A percentile compares a stretch with the other conserved stretches of the same genome.
Evolutionary conservation across 2,113 vertebrate genomes (phyloP).

Genomic region (Rhadina sibilatrix): DNA sequence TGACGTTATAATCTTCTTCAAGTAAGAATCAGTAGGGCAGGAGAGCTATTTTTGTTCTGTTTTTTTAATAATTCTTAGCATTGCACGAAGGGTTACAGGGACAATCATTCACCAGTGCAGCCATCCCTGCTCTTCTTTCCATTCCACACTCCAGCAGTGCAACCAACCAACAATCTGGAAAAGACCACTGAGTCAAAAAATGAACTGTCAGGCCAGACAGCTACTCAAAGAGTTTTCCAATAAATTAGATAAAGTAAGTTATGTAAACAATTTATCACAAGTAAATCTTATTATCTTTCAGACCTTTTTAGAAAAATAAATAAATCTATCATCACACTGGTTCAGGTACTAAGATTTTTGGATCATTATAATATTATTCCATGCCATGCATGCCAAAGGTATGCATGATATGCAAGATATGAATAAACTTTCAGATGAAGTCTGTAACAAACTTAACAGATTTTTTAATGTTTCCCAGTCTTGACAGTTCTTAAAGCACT

Average conservation of each 20-base stretch:
- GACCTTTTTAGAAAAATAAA: not conserved
- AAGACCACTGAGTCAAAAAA: not conserved
- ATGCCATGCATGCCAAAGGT: not conserved
- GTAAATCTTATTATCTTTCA: not conserved
- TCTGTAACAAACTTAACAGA: not conserved
- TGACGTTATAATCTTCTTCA: not conserved
- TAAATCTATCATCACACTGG: not conserved
- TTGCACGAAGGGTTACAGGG: fast-evolving
- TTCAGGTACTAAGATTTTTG: not conserved
- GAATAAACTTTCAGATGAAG: not conserved
- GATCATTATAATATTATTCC: not conserved
- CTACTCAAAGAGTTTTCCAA: not conserved
- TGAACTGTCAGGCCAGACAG: not conserved
- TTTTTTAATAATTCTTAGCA: not conserved
- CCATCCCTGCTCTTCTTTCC: not conserved
- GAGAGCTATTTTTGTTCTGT: not conserved
- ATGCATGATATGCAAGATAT: too few species aligned
- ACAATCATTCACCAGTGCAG: not conserved
- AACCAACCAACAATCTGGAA: not conserved
- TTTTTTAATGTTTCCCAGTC: not conserved
- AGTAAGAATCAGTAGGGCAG: not conserved
- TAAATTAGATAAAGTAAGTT: not conserved
- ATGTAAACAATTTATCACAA: not conserved
- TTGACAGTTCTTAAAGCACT: not conserved
- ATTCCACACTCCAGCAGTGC: not conserved